Evolutionary conservation across 2,888 invertebrate genomes (phyloP).

Genomic region (Amiota minor): DNA sequence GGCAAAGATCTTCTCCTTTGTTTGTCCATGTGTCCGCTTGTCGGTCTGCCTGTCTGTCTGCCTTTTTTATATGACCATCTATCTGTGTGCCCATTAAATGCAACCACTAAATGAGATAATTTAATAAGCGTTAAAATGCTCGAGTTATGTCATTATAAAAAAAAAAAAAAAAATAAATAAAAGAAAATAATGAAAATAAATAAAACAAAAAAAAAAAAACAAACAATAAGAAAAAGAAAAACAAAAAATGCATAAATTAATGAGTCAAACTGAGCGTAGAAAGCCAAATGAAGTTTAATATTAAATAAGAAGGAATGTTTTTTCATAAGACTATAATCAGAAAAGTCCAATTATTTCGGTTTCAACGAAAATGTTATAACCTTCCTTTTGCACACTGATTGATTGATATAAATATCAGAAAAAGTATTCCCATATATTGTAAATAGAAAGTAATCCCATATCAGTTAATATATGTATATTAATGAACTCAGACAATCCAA

Average conservation of each 20-base stretch:
- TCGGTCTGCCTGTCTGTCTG: slow-evolving; percentile 43
- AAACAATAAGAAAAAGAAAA: slow-evolving; percentile 20
- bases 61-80: slow-evolving; percentile 46
- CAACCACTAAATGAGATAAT: slow-evolving; percentile 71
- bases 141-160: slow-evolving; percentile 72
- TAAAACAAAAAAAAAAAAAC: slow-evolving; percentile 3
- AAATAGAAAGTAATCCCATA: too few relatives aligned
- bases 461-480: too few relatives aligned
- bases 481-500: too few relatives aligned
- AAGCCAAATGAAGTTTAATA: too few relatives aligned
- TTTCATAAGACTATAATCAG: too few relatives aligned
- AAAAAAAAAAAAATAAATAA: slow-evolving; percentile 54
- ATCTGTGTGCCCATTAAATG: slow-evolving; percentile 32
- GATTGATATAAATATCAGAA: too few relatives aligned
- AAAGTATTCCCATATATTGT: too few relatives aligned
- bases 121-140: slow-evolving; percentile 73
- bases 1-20: background rate
- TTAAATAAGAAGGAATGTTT: too few relatives aligned
- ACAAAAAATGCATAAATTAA: slow-evolving; percentile 7
- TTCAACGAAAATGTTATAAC: too few relatives aligned
- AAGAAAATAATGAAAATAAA: slow-evolving; percentile 57
- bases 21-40: background rate
- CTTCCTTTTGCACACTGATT: too few relatives aligned
- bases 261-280: too few relatives aligned
- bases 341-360: too few relatives aligned